Conservation (phyloP, 1,140 invertebrate species). For the Halesus radiatus region DNA sequence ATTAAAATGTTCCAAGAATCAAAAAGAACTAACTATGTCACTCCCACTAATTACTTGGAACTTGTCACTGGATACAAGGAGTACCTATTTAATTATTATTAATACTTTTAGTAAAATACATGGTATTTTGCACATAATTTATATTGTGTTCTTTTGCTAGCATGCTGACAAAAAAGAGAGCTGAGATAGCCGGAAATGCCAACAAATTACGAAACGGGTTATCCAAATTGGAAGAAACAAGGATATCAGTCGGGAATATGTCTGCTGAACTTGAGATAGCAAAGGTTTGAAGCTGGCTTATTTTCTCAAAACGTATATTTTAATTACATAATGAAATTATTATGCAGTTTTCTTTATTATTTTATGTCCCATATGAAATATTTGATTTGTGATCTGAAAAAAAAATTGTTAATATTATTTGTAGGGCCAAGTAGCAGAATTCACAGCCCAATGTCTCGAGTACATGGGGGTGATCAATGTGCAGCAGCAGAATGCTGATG, state of each 20-base stretch:
- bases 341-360: too few relatives aligned
- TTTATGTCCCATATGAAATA: too few relatives aligned
- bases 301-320: too few relatives aligned
- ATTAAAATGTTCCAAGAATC: constrained; percentile 81
- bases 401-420: too few relatives aligned
- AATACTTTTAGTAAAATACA: too few relatives aligned
- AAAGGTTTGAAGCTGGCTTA: constrained; percentile 72
- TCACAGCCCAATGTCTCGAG: constrained; percentile 81
- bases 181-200: constrained; percentile 77
- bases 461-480: constrained; percentile 78
- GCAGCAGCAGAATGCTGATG: constrained; percentile 84
- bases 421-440: constrained; percentile 74
- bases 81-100: constrained; percentile 65
- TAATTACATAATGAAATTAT: too few relatives aligned
- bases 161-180: constrained; percentile 79
- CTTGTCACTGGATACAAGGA: constrained; percentile 85
- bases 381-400: too few relatives aligned
- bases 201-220: constrained; percentile 83
- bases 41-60: constrained; percentile 87
- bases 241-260: constrained; percentile 83
- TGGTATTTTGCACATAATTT: not conserved
- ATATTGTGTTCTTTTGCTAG: constrained; percentile 63
- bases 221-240: constrained; percentile 84
- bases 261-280: constrained; percentile 83
- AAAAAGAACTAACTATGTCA: constrained; percentile 88